These are phyloP conservation scores for Mola mola DNA, from an alignment of 2,113 vertebrate species.

Conservation along the genomic window DNA sequence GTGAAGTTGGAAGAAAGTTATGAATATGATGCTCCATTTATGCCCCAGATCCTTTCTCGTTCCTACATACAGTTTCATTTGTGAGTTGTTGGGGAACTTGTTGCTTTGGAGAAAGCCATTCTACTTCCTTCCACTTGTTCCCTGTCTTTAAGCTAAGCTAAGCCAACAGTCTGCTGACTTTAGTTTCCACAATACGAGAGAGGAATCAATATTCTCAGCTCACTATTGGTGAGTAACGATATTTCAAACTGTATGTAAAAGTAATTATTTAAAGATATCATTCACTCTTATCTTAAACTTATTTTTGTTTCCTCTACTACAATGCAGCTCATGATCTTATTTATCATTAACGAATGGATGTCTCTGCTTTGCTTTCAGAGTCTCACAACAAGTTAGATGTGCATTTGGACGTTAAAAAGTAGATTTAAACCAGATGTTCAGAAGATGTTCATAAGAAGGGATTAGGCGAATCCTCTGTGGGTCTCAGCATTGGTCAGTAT, in stretches of 20 bases:
- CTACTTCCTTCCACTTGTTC: no score
- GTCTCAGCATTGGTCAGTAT: background rate
- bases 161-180: background rate
- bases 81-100: no score
- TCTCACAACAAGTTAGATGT: background rate
- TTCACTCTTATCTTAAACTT: background rate
- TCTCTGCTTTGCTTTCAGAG: background rate
- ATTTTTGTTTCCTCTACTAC: background rate
- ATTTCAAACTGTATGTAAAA: background rate
- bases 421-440: background rate
- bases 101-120: no score
- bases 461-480: conserved; percentile 1
- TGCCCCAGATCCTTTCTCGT: no score
- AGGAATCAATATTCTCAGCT: no score
- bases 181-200: background rate
- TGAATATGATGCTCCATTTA: no score
- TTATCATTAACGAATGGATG: background rate
- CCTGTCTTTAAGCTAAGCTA: background rate
- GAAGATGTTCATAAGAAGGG: background rate
- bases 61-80: no score
- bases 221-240: no score
- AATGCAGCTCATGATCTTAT: background rate
- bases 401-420: conserved; percentile 14
- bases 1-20: no score
- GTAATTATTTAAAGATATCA: background rate